Evolutionary conservation across 2,113 vertebrate genomes (phyloP).

Genomic region (Pollimyrus isidori): DNA sequence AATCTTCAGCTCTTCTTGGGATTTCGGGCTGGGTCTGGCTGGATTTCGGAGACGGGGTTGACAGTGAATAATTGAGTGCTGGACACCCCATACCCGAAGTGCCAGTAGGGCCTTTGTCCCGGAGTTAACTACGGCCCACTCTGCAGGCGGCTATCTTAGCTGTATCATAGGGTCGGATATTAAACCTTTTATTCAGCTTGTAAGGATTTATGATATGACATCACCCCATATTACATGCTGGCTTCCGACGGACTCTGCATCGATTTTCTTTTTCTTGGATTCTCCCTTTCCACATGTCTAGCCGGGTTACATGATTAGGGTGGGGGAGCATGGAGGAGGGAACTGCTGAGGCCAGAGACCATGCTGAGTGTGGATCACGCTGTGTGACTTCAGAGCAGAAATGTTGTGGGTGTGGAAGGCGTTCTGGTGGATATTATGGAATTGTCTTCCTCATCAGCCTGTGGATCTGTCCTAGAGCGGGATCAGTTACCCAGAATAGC

Average conservation of each 20-base stretch:
- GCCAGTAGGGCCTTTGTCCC: background rate
- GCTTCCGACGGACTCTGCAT: background rate
- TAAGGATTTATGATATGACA: background rate
- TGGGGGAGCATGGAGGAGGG: background rate
- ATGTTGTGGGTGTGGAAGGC: background rate
- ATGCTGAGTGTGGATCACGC: background rate
- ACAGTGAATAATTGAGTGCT: slow-evolving; percentile 59
- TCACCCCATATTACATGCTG: background rate
- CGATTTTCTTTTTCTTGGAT: slow-evolving; percentile 22
- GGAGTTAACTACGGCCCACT: background rate
- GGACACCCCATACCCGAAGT: slow-evolving; percentile 15
- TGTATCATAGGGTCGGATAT: background rate
- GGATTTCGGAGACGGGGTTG: slow-evolving; percentile 39
- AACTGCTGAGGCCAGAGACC: background rate
- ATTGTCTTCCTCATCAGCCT: background rate
- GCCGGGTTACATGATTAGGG: slow-evolving; percentile 1
- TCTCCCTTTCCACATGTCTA: background rate
- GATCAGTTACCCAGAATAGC: background rate
- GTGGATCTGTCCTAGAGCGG: background rate
- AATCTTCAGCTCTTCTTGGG: background rate
- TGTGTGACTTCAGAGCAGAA: background rate
- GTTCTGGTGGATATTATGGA: background rate
- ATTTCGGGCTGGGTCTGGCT: slow-evolving; percentile 22
- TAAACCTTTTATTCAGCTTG: background rate
- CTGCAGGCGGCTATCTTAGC: background rate